Evolutionary conservation across 1,140 invertebrate species (phyloP).

Genomic region (Sycobia sp.): DNA sequence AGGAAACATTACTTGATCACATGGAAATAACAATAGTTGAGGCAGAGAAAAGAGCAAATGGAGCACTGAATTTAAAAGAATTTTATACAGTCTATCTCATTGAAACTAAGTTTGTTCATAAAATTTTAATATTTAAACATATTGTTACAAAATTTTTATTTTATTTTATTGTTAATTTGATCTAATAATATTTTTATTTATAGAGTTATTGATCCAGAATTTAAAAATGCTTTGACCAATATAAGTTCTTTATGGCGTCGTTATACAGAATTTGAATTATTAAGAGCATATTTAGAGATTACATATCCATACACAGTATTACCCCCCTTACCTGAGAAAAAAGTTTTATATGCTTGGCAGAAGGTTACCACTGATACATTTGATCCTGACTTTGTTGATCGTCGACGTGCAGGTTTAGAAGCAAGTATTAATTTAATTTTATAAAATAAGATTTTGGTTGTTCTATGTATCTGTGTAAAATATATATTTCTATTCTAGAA

Average conservation of each 20-base stretch:
- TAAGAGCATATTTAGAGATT: conserved; percentile 76
- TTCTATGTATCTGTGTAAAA: too few relatives aligned
- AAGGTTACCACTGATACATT: conserved; percentile 79
- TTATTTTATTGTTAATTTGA: not conserved
- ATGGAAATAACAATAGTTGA: conserved; percentile 82
- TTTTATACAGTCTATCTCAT: conserved; percentile 84
- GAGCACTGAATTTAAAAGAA: conserved; percentile 79
- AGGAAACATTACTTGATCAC: conserved; percentile 77
- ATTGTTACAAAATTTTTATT: not conserved
- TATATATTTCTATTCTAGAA: conserved; percentile 60
- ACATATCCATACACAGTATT: conserved; percentile 79
- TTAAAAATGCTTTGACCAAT: conserved; percentile 66
- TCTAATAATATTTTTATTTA: conserved; percentile 38
- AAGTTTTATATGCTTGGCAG: conserved; percentile 80
- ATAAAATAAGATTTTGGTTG: conserved; percentile 18
- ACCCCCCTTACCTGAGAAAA: conserved; percentile 82
- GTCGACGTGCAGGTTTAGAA: conserved; percentile 78
- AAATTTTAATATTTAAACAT: conserved; percentile 32
- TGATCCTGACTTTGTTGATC: conserved; percentile 85
- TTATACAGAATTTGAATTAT: conserved; percentile 84
- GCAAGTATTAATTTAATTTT: conserved; percentile 46
- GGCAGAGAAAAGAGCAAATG: conserved; percentile 81
- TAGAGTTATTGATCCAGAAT: conserved; percentile 75
- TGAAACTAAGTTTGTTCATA: conserved; percentile 74
- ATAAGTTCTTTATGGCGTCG: conserved; percentile 77